Base-by-base conservation (phyloP, 2,888 invertebrate species). In the Tenthredo livida region DNA sequence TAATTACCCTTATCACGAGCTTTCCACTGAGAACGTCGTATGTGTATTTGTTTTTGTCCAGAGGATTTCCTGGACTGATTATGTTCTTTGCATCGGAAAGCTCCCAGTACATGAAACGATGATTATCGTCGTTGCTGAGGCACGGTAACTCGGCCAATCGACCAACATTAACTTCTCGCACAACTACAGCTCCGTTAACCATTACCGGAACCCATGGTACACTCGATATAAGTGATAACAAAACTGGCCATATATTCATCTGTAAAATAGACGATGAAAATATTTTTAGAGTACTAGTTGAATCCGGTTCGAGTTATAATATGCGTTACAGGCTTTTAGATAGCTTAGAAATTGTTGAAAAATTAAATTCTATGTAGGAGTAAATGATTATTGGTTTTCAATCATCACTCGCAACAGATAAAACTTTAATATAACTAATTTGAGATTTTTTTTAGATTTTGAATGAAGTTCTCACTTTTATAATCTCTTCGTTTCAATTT, bases 91-190 rank as follows among this genome's bases (percentile, higher is more conserved):
- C 94, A 84, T 93, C 91, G 4, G 91, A 91, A 89, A 96, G 93
- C 88, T 96, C 94, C 96, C 96, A 96, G 91, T 95, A 96, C 94
- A 95, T 94, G 89, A 96, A 96, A 89, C 95, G 95, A 90, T 96
- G 96, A 87, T 94, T 91, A 87, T 94, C 94, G 90, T 96, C 96
- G 93, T 95, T 96, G 91, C 96, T 96, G 73, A 94, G 93, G 89
- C 96, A 96, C 83, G 94, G 94, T 85, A 96, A 92, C 84, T 95
- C 94, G 58, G 95, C 95, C 84, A 95, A 95, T 82, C 94, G 93
- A 73, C 96, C 96, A 73, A 94, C 95, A 84, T 94, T 91, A 67
- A 96, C 95, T 93, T 96, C 95, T 78, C 90, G 89, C 78, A 93
- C 92, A 85, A 90, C 89, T 85, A 91, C 87, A 33, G 88, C 73